These are phyloP conservation scores for Cataglyphis cursor DNA, from an alignment of 2,888 invertebrate genomes.

Conservation along the genomic window DNA sequence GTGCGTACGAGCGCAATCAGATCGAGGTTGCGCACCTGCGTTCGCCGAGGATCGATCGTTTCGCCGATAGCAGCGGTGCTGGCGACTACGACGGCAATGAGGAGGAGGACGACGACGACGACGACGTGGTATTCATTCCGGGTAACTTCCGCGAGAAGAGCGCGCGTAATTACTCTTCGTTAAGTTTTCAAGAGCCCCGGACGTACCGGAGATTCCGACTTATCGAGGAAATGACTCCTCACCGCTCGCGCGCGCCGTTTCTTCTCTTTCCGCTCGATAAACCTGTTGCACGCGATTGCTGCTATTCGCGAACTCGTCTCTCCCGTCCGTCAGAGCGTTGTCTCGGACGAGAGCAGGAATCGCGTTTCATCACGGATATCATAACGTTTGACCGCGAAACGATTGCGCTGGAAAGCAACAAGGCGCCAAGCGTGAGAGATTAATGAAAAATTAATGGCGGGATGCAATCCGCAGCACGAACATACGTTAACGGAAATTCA, in stretches of 20 bases:
- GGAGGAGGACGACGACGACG: background rate
- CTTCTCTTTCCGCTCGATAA: slow-evolving; percentile 57
- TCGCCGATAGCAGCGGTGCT: slow-evolving; percentile 9
- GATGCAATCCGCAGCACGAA: slow-evolving; percentile 5
- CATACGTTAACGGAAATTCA: slow-evolving; percentile 16
- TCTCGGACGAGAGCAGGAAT: slow-evolving; percentile 13
- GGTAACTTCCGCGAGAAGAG: slow-evolving; percentile 53
- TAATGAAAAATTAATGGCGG: slow-evolving; percentile 52
- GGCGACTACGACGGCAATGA: slow-evolving; percentile 8
- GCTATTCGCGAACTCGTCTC: slow-evolving; percentile 7
- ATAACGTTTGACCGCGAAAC: slow-evolving; percentile 47
- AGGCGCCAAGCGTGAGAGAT: slow-evolving; percentile 44
- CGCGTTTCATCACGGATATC: slow-evolving; percentile 40
- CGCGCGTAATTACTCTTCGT: slow-evolving; percentile 64
- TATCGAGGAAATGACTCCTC: slow-evolving; percentile 62
- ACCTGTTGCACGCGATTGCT: slow-evolving; percentile 63
- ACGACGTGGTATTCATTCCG: slow-evolving; percentile 55
- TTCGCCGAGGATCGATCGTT: slow-evolving; percentile 39
- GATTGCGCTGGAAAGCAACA: slow-evolving; percentile 12
- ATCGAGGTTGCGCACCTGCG: slow-evolving; percentile 40
- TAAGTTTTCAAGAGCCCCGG: slow-evolving; percentile 61
- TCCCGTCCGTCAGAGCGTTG: background rate
- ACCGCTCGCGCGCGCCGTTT: slow-evolving; percentile 36
- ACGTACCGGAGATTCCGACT: slow-evolving; percentile 56
- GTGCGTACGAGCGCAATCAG: slow-evolving; percentile 46